A percentile compares a stretch with the other conserved stretches of the same genome.
Evolutionary conservation across 1,140 invertebrate genomes (phyloP).

Genomic region (Coptotermes formosanus): DNA sequence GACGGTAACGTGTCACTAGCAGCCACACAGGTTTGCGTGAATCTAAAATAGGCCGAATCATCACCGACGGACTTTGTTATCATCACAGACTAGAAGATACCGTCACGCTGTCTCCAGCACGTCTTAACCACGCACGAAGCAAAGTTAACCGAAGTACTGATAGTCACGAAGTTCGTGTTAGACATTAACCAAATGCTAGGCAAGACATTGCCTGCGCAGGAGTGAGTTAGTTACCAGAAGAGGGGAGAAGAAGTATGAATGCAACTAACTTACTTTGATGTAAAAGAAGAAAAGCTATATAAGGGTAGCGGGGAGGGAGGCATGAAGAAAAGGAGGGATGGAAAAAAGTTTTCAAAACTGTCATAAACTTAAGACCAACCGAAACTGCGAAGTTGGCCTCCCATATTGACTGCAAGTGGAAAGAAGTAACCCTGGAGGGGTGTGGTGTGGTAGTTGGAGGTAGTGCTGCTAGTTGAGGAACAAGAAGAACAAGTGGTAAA

Average conservation of each 20-base stretch:
- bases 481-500: constrained; percentile 31
- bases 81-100: too few relatives aligned
- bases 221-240: constrained; percentile 21
- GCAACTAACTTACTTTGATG: constrained; percentile 3
- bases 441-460: constrained; percentile 28
- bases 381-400: constrained; percentile 32
- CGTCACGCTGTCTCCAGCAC: too few relatives aligned
- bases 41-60: too few relatives aligned
- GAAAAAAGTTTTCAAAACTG: constrained; percentile 35
- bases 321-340: neutral
- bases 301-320: constrained; percentile 13
- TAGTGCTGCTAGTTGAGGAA: constrained; percentile 24
- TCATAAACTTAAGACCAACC: constrained; percentile 35
- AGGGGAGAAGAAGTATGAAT: constrained; percentile 24
- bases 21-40: too few relatives aligned
- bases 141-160: neutral
- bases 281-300: constrained; percentile 19
- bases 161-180: neutral
- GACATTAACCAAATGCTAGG: constrained; percentile 1
- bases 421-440: constrained; percentile 28
- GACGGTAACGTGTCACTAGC: too few relatives aligned
- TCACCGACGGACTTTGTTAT: too few relatives aligned
- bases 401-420: constrained; percentile 25
- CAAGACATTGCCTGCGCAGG: constrained; percentile 24
- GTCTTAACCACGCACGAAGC: neutral